Conservation (phyloP, 2,113 vertebrate species). For the Colius striatus region DNA sequence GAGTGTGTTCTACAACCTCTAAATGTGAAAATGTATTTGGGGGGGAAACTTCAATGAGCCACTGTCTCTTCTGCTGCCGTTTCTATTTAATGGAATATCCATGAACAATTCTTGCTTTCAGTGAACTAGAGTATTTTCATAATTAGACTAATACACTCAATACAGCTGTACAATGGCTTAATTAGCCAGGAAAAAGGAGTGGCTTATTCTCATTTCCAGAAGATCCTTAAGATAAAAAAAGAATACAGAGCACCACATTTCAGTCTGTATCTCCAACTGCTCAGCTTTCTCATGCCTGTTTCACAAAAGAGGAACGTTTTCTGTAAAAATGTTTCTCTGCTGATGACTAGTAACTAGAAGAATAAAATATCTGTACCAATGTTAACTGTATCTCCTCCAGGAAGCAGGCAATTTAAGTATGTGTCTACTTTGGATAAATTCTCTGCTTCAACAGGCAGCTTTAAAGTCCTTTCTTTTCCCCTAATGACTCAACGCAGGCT, state of each 20-base stretch:
- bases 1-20: background rate
- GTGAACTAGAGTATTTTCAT: background rate
- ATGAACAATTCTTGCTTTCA: background rate
- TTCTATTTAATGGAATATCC: background rate
- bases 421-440: background rate
- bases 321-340: slow-evolving; percentile 24
- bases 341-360: background rate
- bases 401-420: background rate
- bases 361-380: slow-evolving; percentile 40
- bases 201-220: slow-evolving; percentile 18
- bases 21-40: background rate
- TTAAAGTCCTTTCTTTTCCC: background rate
- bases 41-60: background rate
- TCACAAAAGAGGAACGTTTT: background rate
- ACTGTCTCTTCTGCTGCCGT: background rate
- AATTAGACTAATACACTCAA: slow-evolving; percentile 1
- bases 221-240: slow-evolving; percentile 16
- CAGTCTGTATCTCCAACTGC: background rate
- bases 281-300: slow-evolving; percentile 5
- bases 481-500: slow-evolving; percentile 3
- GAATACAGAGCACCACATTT: background rate
- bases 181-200: slow-evolving; percentile 56
- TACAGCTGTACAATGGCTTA: slow-evolving; percentile 6
- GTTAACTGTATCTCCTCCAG: slow-evolving; percentile 6
- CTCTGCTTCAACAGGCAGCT: background rate